These are phyloP conservation scores for Myripristis murdjan DNA, from an alignment of 2,797 vertebrate species.

Conservation along the genomic window DNA sequence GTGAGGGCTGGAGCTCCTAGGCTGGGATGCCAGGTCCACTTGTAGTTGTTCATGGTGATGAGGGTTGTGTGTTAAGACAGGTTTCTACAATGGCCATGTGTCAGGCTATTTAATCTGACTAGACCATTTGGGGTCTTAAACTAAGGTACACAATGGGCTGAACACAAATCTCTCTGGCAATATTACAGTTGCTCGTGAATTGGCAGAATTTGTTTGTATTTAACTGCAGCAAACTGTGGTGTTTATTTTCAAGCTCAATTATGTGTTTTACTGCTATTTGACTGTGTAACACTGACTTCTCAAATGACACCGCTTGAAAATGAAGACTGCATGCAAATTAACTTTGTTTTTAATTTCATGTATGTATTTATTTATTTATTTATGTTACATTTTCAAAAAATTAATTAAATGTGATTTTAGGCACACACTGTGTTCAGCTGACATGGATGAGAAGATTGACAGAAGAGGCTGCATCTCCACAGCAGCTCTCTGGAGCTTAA, in stretches of 20 bases:
- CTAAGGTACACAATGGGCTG: constrained; percentile 9
- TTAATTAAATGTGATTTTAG: constrained; percentile 18
- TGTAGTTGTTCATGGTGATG: constrained; percentile 67
- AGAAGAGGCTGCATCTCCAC: constrained; percentile 52
- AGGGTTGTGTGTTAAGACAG: constrained; percentile 47
- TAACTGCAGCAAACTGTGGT: not conserved
- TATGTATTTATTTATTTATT: no score
- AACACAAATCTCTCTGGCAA: constrained; percentile 1
- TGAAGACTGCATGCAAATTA: not conserved
- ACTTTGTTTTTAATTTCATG: no score
- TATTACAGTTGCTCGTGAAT: constrained; percentile 10
- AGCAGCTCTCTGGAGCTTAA: constrained; percentile 60
- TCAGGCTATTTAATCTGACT: constrained; percentile 27
- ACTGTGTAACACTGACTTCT: not conserved
- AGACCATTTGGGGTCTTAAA: constrained; percentile 27
- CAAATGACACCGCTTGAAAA: not conserved
- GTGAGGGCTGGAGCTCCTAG: constrained; percentile 46
- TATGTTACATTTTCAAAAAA: no score
- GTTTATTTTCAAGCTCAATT: not conserved
- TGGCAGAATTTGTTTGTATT: not conserved
- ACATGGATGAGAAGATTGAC: constrained; percentile 23
- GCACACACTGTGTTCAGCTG: constrained; percentile 29
- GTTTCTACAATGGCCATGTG: constrained; percentile 23
- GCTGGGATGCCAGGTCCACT: constrained; percentile 68
- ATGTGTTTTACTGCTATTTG: no score